phyloP scores from a whole-genome alignment of 2,797 vertebrate genomes.

The Melanotaenia pygmaea region DNA sequence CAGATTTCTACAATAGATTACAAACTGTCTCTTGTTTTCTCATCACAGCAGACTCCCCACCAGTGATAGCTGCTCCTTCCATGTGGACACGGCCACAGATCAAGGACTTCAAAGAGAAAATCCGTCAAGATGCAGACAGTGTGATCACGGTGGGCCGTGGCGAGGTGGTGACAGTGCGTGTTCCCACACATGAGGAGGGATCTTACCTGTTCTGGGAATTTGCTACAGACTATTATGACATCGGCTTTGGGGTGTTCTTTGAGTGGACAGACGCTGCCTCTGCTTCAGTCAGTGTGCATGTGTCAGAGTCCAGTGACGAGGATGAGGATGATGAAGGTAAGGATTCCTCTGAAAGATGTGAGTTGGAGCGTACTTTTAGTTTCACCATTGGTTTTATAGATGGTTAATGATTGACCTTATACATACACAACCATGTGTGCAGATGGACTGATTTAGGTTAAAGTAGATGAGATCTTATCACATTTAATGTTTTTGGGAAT shows the following conservation, averaged over 20 bases:
- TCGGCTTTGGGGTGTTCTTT: slow-evolving; percentile 99
- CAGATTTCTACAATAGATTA: background rate
- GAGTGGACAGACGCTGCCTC: slow-evolving; percentile 99
- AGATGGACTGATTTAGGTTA: too few relatives aligned
- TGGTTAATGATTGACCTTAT: too few relatives aligned
- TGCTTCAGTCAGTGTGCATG: slow-evolving; percentile 96
- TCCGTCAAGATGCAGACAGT: slow-evolving; percentile 96
- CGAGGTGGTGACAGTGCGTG: slow-evolving; percentile 97
- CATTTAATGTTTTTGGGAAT: too few relatives aligned
- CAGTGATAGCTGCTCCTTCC: slow-evolving; percentile 95
- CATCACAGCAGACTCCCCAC: slow-evolving; percentile 84
- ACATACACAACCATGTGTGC: too few relatives aligned
- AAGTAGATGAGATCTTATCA: too few relatives aligned
- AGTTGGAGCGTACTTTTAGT: background rate
- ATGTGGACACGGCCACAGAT: slow-evolving; percentile 99
- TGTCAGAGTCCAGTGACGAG: slow-evolving; percentile 98
- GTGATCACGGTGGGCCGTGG: slow-evolving; percentile 98
- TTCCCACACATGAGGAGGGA: slow-evolving; percentile 98
- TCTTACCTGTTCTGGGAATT: slow-evolving; percentile 99
- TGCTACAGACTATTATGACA: slow-evolving; percentile 98
- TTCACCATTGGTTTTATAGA: too few relatives aligned
- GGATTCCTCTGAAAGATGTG: background rate
- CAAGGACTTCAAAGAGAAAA: slow-evolving; percentile 99
- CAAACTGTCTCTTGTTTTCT: slow-evolving; percentile 2
- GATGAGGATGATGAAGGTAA: slow-evolving; percentile 98